phyloP scores from a whole-genome alignment of 2,888 invertebrate genomes.

The Cheilosia vulpina region DNA sequence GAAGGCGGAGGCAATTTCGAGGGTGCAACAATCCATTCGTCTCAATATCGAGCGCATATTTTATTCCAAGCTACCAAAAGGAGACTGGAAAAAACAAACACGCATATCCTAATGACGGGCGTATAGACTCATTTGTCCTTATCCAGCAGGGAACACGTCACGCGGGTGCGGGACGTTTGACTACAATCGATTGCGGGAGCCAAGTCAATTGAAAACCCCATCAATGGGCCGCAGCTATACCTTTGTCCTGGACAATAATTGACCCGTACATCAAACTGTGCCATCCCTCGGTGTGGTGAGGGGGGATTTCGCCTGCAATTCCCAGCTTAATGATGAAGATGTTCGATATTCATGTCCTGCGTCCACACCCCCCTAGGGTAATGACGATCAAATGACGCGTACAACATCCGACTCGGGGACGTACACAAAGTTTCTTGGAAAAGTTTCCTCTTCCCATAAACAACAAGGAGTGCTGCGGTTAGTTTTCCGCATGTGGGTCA shows the following conservation, averaged over 20 bases:
- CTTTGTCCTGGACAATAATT: slow-evolving; percentile 8
- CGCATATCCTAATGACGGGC: not conserved
- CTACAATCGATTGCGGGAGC: not conserved
- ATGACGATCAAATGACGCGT: slow-evolving; percentile 37
- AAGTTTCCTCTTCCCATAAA: not conserved
- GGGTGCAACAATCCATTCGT: slow-evolving; percentile 38
- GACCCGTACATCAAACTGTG: not conserved
- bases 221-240: slow-evolving; percentile 18
- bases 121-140: slow-evolving; percentile 30
- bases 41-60: slow-evolving; percentile 22
- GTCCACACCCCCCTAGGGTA: slow-evolving; percentile 12
- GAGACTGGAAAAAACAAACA: not conserved
- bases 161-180: not conserved
- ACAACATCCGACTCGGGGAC: slow-evolving; percentile 19
- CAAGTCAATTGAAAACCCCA: slow-evolving; percentile 36
- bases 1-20: not conserved
- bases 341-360: slow-evolving; percentile 13
- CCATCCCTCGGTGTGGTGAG: not conserved
- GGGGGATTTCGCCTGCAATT: not conserved
- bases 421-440: slow-evolving; percentile 9
- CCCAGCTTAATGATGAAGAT: slow-evolving; percentile 26
- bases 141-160: slow-evolving; percentile 1
- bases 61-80: slow-evolving; percentile 12
- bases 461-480: too few species aligned
- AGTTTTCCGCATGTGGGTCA: not conserved